Percentiles rank a stretch among this genome's conserved stretches.
Conservation (phyloP, 2,888 invertebrate species). For the Papilio gigon region DNA sequence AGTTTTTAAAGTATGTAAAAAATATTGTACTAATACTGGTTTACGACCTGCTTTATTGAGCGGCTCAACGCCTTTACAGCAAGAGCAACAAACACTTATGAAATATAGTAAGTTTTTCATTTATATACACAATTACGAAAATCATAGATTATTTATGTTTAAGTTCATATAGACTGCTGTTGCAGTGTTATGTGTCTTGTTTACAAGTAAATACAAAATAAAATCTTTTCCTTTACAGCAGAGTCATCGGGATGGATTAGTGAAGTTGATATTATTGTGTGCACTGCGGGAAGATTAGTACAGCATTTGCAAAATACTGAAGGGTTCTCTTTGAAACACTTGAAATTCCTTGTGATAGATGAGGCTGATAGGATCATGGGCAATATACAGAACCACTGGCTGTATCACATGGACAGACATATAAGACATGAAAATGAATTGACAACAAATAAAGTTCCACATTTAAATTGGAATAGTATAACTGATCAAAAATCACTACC, state of each 20-base stretch:
- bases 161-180: too few species aligned
- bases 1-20: constrained; percentile 91
- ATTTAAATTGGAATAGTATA: constrained; percentile 78
- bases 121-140: not conserved
- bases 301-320: constrained; percentile 94
- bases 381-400: constrained; percentile 95
- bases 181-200: not conserved
- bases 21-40: constrained; percentile 85
- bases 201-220: constrained; percentile 6
- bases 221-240: constrained; percentile 73
- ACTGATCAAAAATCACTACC: constrained; percentile 80
- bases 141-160: not conserved
- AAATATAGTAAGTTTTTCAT: constrained; percentile 65
- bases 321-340: constrained; percentile 87
- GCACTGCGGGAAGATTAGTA: constrained; percentile 96
- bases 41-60: constrained; percentile 87
- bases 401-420: constrained; percentile 89
- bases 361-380: constrained; percentile 98
- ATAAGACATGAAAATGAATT: constrained; percentile 81
- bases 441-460: constrained; percentile 74
- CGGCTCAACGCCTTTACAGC: constrained; percentile 85
- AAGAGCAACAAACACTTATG: constrained; percentile 86
- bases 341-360: constrained; percentile 94
- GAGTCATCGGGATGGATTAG: constrained; percentile 82
- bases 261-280: constrained; percentile 92